Evolutionary conservation across 2,888 invertebrate species (phyloP).

Genomic region (Phyllotreta striolata): DNA sequence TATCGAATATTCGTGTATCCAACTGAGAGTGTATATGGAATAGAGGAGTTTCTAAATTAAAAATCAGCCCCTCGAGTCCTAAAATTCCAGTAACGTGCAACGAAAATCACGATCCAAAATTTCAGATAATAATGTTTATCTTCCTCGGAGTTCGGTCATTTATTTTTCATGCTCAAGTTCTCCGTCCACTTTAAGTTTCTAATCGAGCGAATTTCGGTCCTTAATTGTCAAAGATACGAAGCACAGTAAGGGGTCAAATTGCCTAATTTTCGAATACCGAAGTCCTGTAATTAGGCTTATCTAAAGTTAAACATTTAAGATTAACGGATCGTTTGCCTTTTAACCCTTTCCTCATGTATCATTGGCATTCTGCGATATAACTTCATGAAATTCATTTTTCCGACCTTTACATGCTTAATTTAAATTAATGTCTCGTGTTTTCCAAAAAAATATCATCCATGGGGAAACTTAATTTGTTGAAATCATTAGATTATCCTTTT

Average conservation of each 20-base stretch:
- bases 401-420: too few relatives aligned
- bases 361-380: too few relatives aligned
- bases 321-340: conserved; percentile 25
- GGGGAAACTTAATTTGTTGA: too few relatives aligned
- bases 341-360: conserved; percentile 22
- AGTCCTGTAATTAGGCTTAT: conserved; percentile 28
- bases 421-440: too few relatives aligned
- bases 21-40: too few relatives aligned
- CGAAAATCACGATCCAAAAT: conserved; percentile 14
- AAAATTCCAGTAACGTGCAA: too few relatives aligned
- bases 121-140: conserved; percentile 38
- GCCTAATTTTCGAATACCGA: conserved; percentile 16
- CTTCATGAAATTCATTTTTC: too few relatives aligned
- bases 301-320: conserved; percentile 23
- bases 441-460: too few relatives aligned
- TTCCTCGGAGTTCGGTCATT: conserved; percentile 37
- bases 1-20: too few relatives aligned
- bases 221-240: conserved; percentile 25
- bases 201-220: conserved; percentile 13
- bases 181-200: conserved; percentile 26
- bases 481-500: too few relatives aligned
- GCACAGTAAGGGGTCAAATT: conserved; percentile 20
- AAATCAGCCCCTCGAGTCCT: too few relatives aligned
- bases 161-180: conserved; percentile 36
- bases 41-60: too few relatives aligned